Evolutionary conservation across 2,888 invertebrate species (phyloP), one percentile per base, ranked within the genome.

Genomic region (Nemotelus pantherinus): DNA sequence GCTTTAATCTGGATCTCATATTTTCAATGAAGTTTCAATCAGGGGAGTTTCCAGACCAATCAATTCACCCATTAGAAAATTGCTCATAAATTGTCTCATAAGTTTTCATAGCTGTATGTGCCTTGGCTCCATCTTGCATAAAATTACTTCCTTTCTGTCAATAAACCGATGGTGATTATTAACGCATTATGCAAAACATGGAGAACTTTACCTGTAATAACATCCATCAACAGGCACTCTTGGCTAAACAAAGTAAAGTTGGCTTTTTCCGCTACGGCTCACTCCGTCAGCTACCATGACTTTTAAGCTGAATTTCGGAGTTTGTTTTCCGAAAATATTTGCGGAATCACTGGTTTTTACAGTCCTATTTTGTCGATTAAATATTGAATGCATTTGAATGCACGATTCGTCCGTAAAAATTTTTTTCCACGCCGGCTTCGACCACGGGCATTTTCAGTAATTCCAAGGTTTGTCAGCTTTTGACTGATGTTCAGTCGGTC

Each of bases 111-210:
- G 63, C 41, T 41, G 63, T 63, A 63, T 5, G 9, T 3, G 41
- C 43, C 63, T 63, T 63, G 63, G 63, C 63, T 4, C 63, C 63
- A 39, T 63, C 41, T 63, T 63, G 63, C 63, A 63, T 63, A 63
- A 63, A 63, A 63, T 63, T 43, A 63, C 63, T 63, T 63, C 63
- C 63, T 63, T 63, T 63, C 63, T 43, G 41, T 63, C 41, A 4
- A 39, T 63, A 43, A 63, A 63, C 43, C 43, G 63, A n/a, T n/a
- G n/a, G n/a, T n/a, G n/a, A n/a, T n/a, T n/a, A n/a, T n/a, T 63
- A 63, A 63, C 41, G 63, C 63, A 63, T 63, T 63, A 43, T 43
- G 7, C 43, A 63, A 63, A 63, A 63, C 41, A 39, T 39, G 41
- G 63, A 63, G 43, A 63, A 41, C 3, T 63, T 63, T 63, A 39